A percentile compares a stretch with the other conserved stretches of the same genome.
Conservation (phyloP, 2,888 invertebrate genomes). For the Sesia bembeciformis region DNA sequence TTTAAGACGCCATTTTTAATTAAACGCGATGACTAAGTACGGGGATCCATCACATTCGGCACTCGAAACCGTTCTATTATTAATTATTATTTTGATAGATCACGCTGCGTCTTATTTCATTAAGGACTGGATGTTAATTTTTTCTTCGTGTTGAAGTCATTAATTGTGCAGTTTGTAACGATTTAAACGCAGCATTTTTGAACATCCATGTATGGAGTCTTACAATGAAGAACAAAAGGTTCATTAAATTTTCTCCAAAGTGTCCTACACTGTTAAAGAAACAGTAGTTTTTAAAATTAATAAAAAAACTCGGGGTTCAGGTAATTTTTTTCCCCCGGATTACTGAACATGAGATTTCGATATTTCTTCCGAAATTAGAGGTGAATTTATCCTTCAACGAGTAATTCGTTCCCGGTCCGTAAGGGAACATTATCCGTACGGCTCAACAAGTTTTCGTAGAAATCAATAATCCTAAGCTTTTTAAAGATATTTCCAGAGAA, state of each 20-base stretch:
- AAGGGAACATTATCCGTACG: conserved; percentile 60
- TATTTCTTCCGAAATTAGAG: conserved; percentile 55
- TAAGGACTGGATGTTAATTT: conserved; percentile 47
- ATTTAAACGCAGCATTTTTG: not conserved
- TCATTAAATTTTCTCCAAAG: no score
- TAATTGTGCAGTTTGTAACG: conserved; percentile 44
- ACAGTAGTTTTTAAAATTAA: not conserved
- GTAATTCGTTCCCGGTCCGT: conserved; percentile 62
- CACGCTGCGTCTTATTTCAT: conserved; percentile 65
- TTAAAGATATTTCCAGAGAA: conserved; percentile 53
- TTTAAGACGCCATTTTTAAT: conserved; percentile 65
- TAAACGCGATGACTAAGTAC: conserved; percentile 71
- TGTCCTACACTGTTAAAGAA: not conserved
- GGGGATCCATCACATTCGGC: conserved; percentile 58
- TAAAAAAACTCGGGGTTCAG: conserved; percentile 19
- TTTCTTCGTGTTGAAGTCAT: conserved; percentile 42
- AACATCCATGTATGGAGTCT: not conserved
- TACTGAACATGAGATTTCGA: conserved; percentile 33
- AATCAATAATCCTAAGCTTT: conserved; percentile 65
- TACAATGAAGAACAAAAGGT: no score
- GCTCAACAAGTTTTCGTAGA: conserved; percentile 55
- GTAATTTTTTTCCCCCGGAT: conserved; percentile 43
- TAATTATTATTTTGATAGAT: conserved; percentile 73
- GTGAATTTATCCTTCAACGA: conserved; percentile 64
- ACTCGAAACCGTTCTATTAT: conserved; percentile 58